Percentiles rank a stretch among this genome's conserved stretches.
phyloP scores from a whole-genome alignment of 2,888 invertebrate genomes.

The Hesperia comma region DNA sequence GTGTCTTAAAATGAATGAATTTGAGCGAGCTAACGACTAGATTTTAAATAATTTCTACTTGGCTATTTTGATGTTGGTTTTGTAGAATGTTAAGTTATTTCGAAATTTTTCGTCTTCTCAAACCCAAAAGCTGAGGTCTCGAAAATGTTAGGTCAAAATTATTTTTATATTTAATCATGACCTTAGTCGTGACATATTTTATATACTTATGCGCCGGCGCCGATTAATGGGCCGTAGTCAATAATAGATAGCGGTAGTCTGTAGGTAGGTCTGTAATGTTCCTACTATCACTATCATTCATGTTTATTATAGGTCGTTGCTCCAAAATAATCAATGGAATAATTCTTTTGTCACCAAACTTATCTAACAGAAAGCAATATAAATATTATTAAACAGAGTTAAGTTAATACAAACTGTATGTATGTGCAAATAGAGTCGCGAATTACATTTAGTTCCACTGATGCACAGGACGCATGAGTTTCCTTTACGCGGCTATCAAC shows the following conservation, averaged over 20 bases:
- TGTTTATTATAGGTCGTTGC: constrained; percentile 20
- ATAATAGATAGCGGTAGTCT: neutral
- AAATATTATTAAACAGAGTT: neutral
- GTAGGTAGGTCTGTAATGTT: neutral
- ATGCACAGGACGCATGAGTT: constrained; percentile 6
- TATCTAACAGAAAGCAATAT: constrained; percentile 24
- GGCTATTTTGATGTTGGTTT: too few species aligned
- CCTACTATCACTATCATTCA: neutral
- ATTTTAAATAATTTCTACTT: too few species aligned
- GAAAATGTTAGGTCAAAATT: too few species aligned
- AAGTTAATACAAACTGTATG: neutral
- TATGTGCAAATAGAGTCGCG: neutral
- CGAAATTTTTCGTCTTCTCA: too few species aligned
- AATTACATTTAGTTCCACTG: neutral
- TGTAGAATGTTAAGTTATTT: too few species aligned
- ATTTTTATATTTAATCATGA: too few species aligned
- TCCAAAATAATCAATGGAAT: constrained; percentile 26
- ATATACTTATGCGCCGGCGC: too few species aligned
- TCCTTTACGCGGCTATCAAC: constrained; percentile 19
- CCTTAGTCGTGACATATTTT: too few species aligned
- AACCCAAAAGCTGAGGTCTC: too few species aligned
- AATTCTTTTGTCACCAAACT: constrained; percentile 14
- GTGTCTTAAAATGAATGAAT: too few species aligned
- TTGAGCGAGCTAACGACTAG: too few species aligned
- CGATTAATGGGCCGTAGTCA: too few species aligned